These are phyloP conservation scores for Glyphotaelius pellucidus DNA, from an alignment of 2,888 invertebrate genomes.

Conservation along the genomic window DNA sequence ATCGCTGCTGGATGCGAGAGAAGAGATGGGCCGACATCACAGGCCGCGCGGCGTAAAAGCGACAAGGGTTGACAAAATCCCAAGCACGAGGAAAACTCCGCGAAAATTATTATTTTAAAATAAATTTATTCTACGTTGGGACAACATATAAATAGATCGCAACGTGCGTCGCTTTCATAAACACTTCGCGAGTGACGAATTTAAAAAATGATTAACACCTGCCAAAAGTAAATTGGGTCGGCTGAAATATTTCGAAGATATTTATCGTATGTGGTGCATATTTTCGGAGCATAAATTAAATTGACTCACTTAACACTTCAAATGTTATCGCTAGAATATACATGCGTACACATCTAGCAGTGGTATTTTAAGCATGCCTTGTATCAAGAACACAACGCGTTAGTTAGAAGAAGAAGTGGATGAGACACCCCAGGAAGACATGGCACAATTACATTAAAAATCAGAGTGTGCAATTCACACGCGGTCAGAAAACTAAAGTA, in stretches of 20 bases:
- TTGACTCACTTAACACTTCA: background rate
- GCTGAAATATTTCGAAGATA: background rate
- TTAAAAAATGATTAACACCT: background rate
- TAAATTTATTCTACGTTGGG: background rate
- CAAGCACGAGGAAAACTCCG: background rate
- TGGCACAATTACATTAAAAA: no score
- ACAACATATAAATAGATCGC: background rate
- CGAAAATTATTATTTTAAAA: constrained; percentile 2
- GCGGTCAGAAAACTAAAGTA: no score
- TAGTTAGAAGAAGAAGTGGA: background rate
- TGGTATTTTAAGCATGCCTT: background rate
- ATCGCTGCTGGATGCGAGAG: background rate
- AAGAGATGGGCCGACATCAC: background rate
- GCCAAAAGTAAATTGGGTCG: background rate
- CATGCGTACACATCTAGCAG: background rate
- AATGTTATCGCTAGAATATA: background rate
- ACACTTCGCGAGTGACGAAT: background rate
- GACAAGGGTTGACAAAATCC: constrained; percentile 40
- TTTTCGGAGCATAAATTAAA: background rate
- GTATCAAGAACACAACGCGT: background rate
- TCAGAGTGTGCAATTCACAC: no score
- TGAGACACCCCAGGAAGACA: background rate
- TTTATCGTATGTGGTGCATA: background rate
- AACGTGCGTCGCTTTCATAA: background rate
- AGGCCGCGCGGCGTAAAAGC: constrained; percentile 10